A percentile compares a stretch with the other conserved stretches of the same genome.
phyloP scores from a whole-genome alignment of 2,888 invertebrate genomes.

The Callimorpha dominula region DNA sequence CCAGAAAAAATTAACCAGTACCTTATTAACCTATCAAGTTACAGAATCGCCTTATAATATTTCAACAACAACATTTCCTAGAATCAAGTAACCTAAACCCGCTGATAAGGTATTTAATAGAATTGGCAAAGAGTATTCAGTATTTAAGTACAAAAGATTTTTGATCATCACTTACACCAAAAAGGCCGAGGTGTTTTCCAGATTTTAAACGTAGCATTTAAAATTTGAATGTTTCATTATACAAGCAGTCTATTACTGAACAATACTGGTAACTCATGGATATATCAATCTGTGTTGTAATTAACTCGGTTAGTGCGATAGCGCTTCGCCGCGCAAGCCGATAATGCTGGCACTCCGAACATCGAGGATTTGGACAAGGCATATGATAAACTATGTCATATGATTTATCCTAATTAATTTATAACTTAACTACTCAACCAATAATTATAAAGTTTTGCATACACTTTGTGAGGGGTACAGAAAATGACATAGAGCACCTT shows the following conservation, averaged over 20 bases:
- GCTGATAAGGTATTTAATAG: neutral
- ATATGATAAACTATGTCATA: constrained; percentile 18
- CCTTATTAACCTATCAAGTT: neutral
- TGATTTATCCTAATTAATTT: no score
- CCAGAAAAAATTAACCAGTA: neutral
- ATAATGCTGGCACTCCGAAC: constrained; percentile 48
- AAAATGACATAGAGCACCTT: no score
- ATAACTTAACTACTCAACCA: no score
- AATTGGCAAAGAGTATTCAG: neutral
- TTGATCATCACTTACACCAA: neutral
- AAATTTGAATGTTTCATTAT: neutral
- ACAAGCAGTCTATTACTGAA: neutral
- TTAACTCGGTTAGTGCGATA: constrained; percentile 72
- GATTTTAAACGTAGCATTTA: neutral
- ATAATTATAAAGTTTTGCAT: no score
- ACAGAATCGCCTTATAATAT: neutral
- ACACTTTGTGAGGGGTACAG: no score
- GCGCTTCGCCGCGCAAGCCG: constrained; percentile 49
- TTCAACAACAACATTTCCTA: neutral
- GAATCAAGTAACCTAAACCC: neutral
- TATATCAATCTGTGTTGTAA: constrained; percentile 64
- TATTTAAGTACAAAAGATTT: neutral
- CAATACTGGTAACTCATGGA: constrained; percentile 25
- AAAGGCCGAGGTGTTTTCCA: neutral
- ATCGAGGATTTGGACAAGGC: constrained; percentile 43